phyloP scores from a whole-genome alignment of 2,888 invertebrate genomes.

The Apamea anceps region DNA sequence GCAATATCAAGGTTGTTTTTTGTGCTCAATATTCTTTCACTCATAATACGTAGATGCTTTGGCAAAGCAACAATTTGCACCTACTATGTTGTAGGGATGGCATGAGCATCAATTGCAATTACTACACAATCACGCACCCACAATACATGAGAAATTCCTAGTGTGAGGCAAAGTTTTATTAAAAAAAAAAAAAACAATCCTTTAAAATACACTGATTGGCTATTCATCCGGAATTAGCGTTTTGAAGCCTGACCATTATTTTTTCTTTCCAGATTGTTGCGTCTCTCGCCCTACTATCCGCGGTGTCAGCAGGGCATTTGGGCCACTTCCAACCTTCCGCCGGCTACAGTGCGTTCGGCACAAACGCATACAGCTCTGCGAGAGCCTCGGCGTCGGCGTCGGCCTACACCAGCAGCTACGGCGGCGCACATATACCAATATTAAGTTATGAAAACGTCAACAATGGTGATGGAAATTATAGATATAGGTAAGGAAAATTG shows the following conservation, averaged over 20 bases:
- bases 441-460: constrained; percentile 90
- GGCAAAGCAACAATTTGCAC: neutral
- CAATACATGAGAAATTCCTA: too few relatives aligned
- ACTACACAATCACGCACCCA: neutral
- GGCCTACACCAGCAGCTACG: constrained; percentile 60
- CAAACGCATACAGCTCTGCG: constrained; percentile 65
- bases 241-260: neutral
- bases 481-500: constrained; percentile 86
- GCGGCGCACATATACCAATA: constrained; percentile 89
- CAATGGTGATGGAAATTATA: constrained; percentile 91
- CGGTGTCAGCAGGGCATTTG: constrained; percentile 73
- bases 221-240: neutral
- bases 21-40: neutral
- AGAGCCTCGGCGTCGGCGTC: constrained; percentile 66
- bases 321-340: constrained; percentile 59
- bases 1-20: neutral
- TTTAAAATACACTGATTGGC: neutral
- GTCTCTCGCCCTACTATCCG: constrained; percentile 68
- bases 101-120: neutral
- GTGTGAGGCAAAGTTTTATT: too few relatives aligned
- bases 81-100: neutral
- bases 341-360: constrained; percentile 67
- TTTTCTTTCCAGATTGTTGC: constrained; percentile 69
- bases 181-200: too few relatives aligned
- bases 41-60: neutral